A percentile compares a stretch with the other conserved stretches of the same genome.
These are phyloP conservation scores for Symphodus melops DNA, from an alignment of 2,113 vertebrate species.

Conservation along the genomic window DNA sequence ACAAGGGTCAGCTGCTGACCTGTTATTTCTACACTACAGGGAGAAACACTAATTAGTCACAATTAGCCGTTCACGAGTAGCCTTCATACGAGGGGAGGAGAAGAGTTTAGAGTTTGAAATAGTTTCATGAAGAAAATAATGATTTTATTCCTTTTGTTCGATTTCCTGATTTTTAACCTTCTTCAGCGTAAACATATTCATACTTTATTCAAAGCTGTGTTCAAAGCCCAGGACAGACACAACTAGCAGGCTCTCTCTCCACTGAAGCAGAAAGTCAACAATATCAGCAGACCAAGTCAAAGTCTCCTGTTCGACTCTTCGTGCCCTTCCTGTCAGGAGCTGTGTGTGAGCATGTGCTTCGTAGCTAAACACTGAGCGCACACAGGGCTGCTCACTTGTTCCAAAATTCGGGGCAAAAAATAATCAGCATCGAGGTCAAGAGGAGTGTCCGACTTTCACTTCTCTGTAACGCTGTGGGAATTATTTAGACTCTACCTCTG, in stretches of 20 bases:
- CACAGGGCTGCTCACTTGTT: not conserved
- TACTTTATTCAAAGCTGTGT: not conserved
- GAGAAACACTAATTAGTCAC: conserved; percentile 33
- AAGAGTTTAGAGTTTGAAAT: not conserved
- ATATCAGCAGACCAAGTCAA: not conserved
- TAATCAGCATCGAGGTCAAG: too few relatives aligned
- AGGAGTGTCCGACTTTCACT: too few relatives aligned
- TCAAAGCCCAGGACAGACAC: not conserved
- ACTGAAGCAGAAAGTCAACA: conserved; percentile 15
- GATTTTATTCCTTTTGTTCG: too few relatives aligned
- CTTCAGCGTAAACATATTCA: not conserved
- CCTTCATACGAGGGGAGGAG: not conserved
- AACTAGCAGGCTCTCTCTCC: not conserved
- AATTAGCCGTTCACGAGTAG: conserved; percentile 24
- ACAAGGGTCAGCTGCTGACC: conserved; percentile 50
- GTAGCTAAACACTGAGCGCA: not conserved
- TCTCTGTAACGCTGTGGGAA: too few relatives aligned
- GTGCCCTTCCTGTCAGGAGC: conserved; percentile 12
- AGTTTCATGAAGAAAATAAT: not conserved
- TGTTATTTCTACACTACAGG: conserved; percentile 38
- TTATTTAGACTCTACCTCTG: too few relatives aligned
- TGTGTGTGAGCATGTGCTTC: not conserved
- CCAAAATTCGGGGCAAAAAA: not conserved
- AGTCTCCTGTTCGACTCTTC: conserved; percentile 22
- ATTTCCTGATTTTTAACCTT: too few relatives aligned